Conservation (phyloP, 1,140 invertebrate species). For the Formica exsecta region DNA sequence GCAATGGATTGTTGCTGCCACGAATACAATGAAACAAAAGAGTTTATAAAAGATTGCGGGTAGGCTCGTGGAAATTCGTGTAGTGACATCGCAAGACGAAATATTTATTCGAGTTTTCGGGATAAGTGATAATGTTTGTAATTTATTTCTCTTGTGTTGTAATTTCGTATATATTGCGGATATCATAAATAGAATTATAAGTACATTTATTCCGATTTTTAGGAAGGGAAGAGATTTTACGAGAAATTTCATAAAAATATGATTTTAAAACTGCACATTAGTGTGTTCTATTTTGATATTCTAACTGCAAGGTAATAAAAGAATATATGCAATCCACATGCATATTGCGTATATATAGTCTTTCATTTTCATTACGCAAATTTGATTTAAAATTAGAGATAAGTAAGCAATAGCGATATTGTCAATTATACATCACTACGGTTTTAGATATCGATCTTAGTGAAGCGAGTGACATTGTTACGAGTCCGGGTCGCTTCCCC, state of each 20-base stretch:
- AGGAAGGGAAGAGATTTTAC: neutral
- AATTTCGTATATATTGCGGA: neutral
- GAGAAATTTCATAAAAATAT: neutral
- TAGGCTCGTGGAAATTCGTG: neutral
- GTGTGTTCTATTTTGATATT: neutral
- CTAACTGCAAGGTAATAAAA: neutral
- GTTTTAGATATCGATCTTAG: slow-evolving; percentile 46
- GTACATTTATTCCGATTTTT: neutral
- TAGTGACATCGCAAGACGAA: neutral
- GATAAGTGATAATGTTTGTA: neutral
- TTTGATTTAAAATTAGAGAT: neutral
- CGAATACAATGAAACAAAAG: slow-evolving; percentile 18
- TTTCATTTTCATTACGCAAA: neutral
- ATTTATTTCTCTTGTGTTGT: neutral
- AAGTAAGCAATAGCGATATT: neutral
- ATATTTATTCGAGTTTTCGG: neutral
- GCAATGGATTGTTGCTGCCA: neutral
- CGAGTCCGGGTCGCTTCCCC: slow-evolving; percentile 39
- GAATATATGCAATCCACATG: neutral
- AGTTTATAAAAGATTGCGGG: slow-evolving; percentile 46
- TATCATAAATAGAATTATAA: neutral
- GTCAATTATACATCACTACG: slow-evolving; percentile 19
- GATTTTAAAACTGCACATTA: neutral
- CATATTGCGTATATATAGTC: neutral
- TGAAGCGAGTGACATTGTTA: slow-evolving; percentile 27